Conservation (phyloP, 2,113 vertebrate species). For the Morone chrysops region DNA sequence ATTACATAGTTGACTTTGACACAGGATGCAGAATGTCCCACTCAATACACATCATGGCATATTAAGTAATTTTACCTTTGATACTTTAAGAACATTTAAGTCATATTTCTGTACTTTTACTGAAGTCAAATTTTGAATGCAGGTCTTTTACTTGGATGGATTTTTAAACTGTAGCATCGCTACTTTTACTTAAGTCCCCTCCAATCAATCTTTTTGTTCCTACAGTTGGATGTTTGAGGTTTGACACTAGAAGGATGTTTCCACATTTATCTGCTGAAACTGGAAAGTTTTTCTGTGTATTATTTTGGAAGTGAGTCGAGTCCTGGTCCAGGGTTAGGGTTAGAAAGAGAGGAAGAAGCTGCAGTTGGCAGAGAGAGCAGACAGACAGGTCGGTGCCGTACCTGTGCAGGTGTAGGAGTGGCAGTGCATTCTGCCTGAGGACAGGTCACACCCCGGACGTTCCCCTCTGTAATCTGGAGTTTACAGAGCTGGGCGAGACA, state of each 20-base stretch:
- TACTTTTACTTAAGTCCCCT: not conserved
- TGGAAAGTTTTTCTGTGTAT: no score
- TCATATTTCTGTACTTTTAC: not conserved
- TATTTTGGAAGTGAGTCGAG: no score
- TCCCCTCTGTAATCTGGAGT: constrained; percentile 90
- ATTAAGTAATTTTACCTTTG: not conserved
- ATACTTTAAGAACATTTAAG: not conserved
- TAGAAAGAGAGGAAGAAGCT: not conserved
- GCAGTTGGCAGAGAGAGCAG: not conserved
- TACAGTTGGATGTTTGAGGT: no score
- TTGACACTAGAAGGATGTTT: no score
- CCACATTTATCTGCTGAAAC: no score
- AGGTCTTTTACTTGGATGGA: not conserved
- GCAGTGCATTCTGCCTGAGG: constrained; percentile 87
- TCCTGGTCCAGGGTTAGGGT: no score
- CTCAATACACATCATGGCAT: not conserved
- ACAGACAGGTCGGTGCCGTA: constrained; percentile 52
- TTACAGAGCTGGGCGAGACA: constrained; percentile 90
- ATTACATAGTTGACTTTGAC: no score
- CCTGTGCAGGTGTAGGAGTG: constrained; percentile 90
- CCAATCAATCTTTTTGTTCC: no score
- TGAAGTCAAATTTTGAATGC: not conserved
- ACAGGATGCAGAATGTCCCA: not conserved
- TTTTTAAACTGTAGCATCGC: not conserved
- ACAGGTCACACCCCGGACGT: constrained; percentile 88